Base-by-base conservation (phyloP, 2,113 vertebrate genomes). In the Odontesthes bonariensis region DNA sequence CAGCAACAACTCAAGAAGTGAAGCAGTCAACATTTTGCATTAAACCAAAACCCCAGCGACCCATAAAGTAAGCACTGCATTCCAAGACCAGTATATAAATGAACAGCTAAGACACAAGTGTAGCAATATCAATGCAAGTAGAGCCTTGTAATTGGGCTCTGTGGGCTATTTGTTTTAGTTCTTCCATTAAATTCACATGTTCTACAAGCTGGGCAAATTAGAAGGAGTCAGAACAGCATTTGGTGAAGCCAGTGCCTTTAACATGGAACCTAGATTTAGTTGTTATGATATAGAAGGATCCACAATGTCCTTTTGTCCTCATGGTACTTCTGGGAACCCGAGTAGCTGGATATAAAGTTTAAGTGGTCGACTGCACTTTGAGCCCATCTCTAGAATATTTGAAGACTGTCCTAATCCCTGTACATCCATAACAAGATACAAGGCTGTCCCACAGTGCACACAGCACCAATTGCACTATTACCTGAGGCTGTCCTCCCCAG, bases 61-160 rank as follows among this genome's bases (percentile, higher is more conserved):
- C 65, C 38, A 55, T 40, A 56, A 77, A 69, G 84, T 80, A 75
- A 84, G 57, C 57, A 62, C 61, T 69, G 10, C 6, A 61, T 54
- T 65, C 27, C 19, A 33, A 62, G 35, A 69, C 31, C 49, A 17
- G 62, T 72, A 40, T 55, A 75, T 79, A 52, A 76, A 71, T 40
- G 55, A 51, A 16, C 8, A 52, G 42, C 35, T 78, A 27, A 71
- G 51, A 66, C 53, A 51, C 35, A 60, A 61, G 62, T 63, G 47
- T 22, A 57, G 58, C 60, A 62, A 46, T 76, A 72, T 73, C 56
- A 71, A 70, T 65, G 51, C 73, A 75, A 70, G 61, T 52, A 61
- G 52, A 73, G 40, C 51, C 27, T 65, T 69, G 52, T 87, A 89
- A 89, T 88, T 90, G 87, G 87, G 62, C 73, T 86, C 84, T 64